phyloP scores from a whole-genome alignment of 2,797 vertebrate genomes.

The Trachops cirrhosus region DNA sequence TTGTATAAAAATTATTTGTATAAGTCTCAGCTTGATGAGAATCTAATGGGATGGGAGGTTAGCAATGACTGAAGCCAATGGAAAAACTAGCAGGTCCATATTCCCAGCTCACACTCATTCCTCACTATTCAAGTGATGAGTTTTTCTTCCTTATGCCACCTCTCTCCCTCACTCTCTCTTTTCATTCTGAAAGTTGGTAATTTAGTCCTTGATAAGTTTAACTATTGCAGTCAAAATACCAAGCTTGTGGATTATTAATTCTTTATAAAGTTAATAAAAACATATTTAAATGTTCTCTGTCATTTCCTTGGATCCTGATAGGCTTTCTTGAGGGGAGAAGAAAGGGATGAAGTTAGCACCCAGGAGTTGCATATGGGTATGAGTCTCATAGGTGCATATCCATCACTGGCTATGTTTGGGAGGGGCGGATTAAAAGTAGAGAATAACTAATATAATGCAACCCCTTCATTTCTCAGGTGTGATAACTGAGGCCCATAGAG shows the following conservation, averaged over 20 bases:
- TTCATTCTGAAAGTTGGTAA: not conserved
- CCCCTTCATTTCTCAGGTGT: slow-evolving; percentile 65
- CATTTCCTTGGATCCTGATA: not conserved
- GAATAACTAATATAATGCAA: slow-evolving; percentile 31
- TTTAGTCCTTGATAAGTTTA: not conserved
- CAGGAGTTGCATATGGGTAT: not conserved
- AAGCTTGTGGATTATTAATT: not conserved
- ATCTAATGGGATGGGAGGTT: not conserved
- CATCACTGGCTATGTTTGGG: not conserved
- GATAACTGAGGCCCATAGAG: slow-evolving; percentile 62
- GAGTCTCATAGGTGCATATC: not conserved
- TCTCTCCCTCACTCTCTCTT: not conserved
- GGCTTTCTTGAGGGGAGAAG: not conserved
- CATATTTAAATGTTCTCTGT: not conserved
- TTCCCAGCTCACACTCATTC: not conserved
- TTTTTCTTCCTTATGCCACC: not conserved
- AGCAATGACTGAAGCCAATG: not conserved
- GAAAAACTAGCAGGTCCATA: too few species aligned
- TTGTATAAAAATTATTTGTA: not conserved
- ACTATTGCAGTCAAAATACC: not conserved
- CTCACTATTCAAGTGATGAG: not conserved
- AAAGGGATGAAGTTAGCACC: not conserved
- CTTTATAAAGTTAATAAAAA: not conserved
- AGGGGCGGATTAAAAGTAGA: not conserved
- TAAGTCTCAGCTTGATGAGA: not conserved